Base-by-base conservation (phyloP, 2,797 vertebrate genomes). In the Sebastes taczanowskii region DNA sequence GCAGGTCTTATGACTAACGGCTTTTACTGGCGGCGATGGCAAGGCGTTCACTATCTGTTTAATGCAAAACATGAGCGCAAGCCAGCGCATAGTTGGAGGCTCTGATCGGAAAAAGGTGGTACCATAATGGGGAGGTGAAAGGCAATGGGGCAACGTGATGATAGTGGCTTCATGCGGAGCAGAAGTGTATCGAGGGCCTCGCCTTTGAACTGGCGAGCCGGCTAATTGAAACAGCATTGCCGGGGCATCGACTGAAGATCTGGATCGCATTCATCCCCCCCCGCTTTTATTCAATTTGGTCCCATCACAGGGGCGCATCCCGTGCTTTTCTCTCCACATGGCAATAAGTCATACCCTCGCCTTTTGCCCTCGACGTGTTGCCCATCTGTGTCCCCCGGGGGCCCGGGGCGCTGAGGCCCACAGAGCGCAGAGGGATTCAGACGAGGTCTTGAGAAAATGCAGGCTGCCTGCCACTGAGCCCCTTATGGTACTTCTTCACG, bases 221-320 rank as follows among this genome's bases (percentile, higher is more conserved):
- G 86, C 90, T 96, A 96, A 96, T 96, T 95, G 94, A 95, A 96
- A 96, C 96, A 95, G 88, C 85, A 95, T 95, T 94, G 94, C 80
- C 0, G 53, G 78, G 88, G 91, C 90, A 94, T 80, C 71, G 77
- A 61, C 78, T 62, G 70, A 73, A 91, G 94, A 94, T 95, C 95
- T 96, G 95, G 95, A 94, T 93, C 86, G 16, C 94, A 95, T 96
- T 96, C 90, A 85, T 86, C 85, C 87, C 38, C 38, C 53, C 56
- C n/a, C 0, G 78, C 91, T 93, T 93, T 92, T 90, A 95, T 96
- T 94, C 93, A 95, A 92, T 95, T 94, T 92, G 63, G 91, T 85
- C 87, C 90, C 91, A 93, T 94, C 88, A 65, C 77, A 78, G 73
- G 83, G 89, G 83, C 59, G 30, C 63, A 63, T 82, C 85, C 89